A percentile compares a stretch with the other conserved stretches of the same genome.
These are phyloP conservation scores for Mustela lutreola DNA, from an alignment of 2,113 vertebrate species.

Conservation along the genomic window DNA sequence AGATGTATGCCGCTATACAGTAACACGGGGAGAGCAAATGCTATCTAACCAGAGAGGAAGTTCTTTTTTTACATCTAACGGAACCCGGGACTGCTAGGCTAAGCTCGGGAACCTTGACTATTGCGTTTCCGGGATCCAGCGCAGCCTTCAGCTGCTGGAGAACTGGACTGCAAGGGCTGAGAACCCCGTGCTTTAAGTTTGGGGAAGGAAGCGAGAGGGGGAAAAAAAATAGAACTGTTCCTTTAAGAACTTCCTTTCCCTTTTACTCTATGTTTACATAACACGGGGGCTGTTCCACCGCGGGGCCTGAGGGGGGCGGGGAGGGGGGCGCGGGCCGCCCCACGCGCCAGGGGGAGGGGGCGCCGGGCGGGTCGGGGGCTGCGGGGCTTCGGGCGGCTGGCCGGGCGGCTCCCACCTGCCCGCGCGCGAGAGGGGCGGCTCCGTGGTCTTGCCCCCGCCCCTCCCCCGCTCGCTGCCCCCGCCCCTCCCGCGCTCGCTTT, in stretches of 20 bases:
- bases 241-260: slow-evolving; percentile 87
- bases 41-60: neutral
- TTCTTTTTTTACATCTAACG: neutral
- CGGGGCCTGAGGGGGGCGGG: neutral
- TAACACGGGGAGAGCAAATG: neutral
- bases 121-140: neutral
- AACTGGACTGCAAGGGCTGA: neutral
- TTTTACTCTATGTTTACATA: slow-evolving; percentile 93
- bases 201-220: neutral
- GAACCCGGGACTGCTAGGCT: neutral
- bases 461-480: neutral
- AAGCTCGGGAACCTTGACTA: neutral
- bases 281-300: slow-evolving; percentile 81
- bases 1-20: fast-evolving
- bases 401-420: slow-evolving; percentile 42
- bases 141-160: neutral
- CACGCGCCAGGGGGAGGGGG: neutral
- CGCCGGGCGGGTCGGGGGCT: neutral
- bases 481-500: neutral
- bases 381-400: neutral
- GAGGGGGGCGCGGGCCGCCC: neutral
- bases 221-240: slow-evolving; percentile 81
- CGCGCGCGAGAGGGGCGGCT: neutral
- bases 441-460: neutral
- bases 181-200: slow-evolving; percentile 37